phyloP scores from a whole-genome alignment of 2,888 invertebrate genomes.

The Ophraella communa region DNA sequence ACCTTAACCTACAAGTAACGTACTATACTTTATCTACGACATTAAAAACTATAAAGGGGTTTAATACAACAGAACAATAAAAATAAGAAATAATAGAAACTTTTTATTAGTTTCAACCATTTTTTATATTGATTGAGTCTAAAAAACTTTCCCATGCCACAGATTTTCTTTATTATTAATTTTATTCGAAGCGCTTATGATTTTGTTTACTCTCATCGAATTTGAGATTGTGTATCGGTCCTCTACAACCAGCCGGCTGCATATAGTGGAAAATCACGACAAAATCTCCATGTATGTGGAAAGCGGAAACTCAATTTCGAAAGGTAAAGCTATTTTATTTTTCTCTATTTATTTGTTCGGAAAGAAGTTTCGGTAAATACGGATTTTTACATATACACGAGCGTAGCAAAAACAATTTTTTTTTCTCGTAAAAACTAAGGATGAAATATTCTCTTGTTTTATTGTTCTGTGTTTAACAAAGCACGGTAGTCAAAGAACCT shows the following conservation, averaged over 20 bases:
- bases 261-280: slow-evolving; percentile 3
- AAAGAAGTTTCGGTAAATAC: neutral
- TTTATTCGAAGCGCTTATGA: neutral
- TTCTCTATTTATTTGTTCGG: neutral
- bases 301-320: slow-evolving; percentile 13
- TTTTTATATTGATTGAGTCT: no score
- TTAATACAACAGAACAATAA: no score
- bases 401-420: neutral
- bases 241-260: neutral
- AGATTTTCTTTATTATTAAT: no score
- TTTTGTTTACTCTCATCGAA: neutral
- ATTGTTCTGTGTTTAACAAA: neutral
- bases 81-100: no score
- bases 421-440: no score
- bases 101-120: no score
- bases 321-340: slow-evolving; percentile 5
- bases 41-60: no score
- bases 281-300: slow-evolving; percentile 8
- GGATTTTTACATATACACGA: neutral
- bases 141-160: no score
- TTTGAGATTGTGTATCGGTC: neutral
- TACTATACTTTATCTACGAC: no score
- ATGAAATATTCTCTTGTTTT: no score
- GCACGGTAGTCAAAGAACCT: neutral
- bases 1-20: no score